A percentile compares a stretch with the other conserved stretches of the same genome.
These are phyloP conservation scores for Electrona antarctica DNA, from an alignment of 2,113 vertebrate species.

Conservation along the genomic window DNA sequence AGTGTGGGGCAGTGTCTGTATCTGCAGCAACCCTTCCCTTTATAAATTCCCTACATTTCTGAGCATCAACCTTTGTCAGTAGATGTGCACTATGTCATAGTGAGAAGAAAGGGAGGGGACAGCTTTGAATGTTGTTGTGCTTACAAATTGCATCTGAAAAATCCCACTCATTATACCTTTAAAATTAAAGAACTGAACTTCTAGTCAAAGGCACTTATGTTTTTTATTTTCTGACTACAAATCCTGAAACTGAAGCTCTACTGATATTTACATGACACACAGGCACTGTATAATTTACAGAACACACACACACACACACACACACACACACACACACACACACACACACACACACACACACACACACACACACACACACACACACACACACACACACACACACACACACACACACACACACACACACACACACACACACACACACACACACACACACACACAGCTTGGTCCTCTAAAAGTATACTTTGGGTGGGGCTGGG, in stretches of 20 bases:
- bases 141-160: background rate
- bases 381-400: slow-evolving; percentile 13
- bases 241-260: slow-evolving; percentile 42
- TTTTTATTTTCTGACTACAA: slow-evolving; percentile 19
- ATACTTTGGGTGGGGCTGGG: slow-evolving; percentile 17
- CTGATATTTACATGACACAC: slow-evolving; percentile 56
- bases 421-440: background rate
- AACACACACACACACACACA: background rate
- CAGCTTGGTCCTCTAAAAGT: slow-evolving; percentile 65
- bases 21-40: too few relatives aligned
- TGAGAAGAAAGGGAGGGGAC: too few relatives aligned
- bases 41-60: too few relatives aligned
- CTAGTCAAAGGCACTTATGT: slow-evolving; percentile 68
- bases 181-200: slow-evolving; percentile 26
- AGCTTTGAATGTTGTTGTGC: background rate
- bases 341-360: slow-evolving; percentile 11
- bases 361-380: background rate
- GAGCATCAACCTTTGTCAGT: too few relatives aligned
- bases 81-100: too few relatives aligned
- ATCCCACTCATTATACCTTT: slow-evolving; percentile 3
- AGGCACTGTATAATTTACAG: background rate
- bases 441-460: background rate
- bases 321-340: background rate
- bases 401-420: background rate
- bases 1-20: too few relatives aligned